These are phyloP conservation scores for Lophius americanus DNA, from an alignment of 2,797 vertebrate genomes.

Conservation along the genomic window DNA sequence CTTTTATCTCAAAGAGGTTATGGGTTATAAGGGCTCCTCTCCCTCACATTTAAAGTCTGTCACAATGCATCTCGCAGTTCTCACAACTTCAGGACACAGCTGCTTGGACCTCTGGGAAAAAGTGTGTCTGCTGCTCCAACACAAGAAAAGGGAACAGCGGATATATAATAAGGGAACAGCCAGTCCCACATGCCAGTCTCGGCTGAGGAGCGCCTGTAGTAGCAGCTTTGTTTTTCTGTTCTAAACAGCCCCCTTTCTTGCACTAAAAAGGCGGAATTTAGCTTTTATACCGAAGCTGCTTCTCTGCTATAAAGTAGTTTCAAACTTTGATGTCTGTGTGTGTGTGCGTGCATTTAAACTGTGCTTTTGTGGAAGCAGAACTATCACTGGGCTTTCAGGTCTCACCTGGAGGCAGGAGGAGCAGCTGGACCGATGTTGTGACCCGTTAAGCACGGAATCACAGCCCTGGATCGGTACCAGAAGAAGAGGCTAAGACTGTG, in stretches of 20 bases:
- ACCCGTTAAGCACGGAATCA: constrained; percentile 61
- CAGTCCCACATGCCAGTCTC: constrained; percentile 9
- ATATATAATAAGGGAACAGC: constrained; percentile 14
- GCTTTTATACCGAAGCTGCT: constrained; percentile 23
- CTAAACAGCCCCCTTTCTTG: constrained; percentile 16
- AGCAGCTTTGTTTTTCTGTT: constrained; percentile 17
- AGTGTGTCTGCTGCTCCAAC: constrained; percentile 21
- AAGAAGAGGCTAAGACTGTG: constrained; percentile 35
- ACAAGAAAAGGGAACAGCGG: constrained; percentile 10
- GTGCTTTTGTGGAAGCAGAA: constrained; percentile 62
- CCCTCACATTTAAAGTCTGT: constrained; percentile 71
- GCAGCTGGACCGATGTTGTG: constrained; percentile 52
- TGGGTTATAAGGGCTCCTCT: constrained; percentile 66
- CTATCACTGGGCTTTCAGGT: constrained; percentile 71
- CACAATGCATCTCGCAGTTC: constrained; percentile 55
- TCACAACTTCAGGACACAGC: constrained; percentile 55
- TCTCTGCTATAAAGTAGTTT: constrained; percentile 33
- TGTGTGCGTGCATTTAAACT: background rate
- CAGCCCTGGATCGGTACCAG: constrained; percentile 68
- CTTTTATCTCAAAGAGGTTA: constrained; percentile 73
- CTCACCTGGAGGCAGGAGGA: constrained; percentile 62
- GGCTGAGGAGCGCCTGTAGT: constrained; percentile 6
- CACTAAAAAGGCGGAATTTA: constrained; percentile 24
- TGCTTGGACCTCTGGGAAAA: constrained; percentile 43
- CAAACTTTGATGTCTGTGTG: constrained; percentile 14